phyloP scores from a whole-genome alignment of 2,888 invertebrate species.

The Drosophila atripex region DNA sequence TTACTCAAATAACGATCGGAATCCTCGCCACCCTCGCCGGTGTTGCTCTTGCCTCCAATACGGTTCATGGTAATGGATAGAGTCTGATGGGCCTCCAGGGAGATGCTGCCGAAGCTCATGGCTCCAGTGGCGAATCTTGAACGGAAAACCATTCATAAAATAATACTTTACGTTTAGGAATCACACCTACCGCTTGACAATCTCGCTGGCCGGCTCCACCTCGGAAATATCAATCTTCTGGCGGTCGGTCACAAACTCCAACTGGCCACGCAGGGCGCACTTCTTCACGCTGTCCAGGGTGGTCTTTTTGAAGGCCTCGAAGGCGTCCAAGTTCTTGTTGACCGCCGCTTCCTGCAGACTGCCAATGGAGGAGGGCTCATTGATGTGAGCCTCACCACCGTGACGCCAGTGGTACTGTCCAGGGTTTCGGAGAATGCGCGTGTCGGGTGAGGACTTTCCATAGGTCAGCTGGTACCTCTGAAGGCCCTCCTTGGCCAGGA shows the following conservation, averaged over 20 bases:
- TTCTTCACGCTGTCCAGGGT: slow-evolving; percentile 92
- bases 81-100: slow-evolving; percentile 97
- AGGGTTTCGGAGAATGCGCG: slow-evolving; percentile 90
- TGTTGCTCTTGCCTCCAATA: slow-evolving; percentile 98
- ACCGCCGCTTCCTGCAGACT: slow-evolving; percentile 93
- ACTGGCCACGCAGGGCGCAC: slow-evolving; percentile 96
- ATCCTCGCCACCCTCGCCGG: slow-evolving; percentile 98
- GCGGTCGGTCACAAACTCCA: slow-evolving; percentile 92
- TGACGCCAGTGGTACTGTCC: slow-evolving; percentile 98
- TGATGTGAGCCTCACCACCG: slow-evolving; percentile 98
- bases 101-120: slow-evolving; percentile 99
- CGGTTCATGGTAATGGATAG: slow-evolving; percentile 99
- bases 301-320: slow-evolving; percentile 93
- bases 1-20: slow-evolving; percentile 89
- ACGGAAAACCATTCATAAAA: background rate
- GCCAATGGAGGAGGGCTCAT: slow-evolving; percentile 93
- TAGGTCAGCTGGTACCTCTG: slow-evolving; percentile 91
- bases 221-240: slow-evolving; percentile 92
- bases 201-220: slow-evolving; percentile 96
- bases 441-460: slow-evolving; percentile 87
- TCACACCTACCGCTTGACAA: slow-evolving; percentile 94
- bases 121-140: slow-evolving; percentile 88
- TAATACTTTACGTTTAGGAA: background rate
- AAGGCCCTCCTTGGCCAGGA: slow-evolving; percentile 93
- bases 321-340: slow-evolving; percentile 91